Base-by-base conservation (phyloP, 2,888 invertebrate genomes). In the Dicranocentrus wangi region DNA sequence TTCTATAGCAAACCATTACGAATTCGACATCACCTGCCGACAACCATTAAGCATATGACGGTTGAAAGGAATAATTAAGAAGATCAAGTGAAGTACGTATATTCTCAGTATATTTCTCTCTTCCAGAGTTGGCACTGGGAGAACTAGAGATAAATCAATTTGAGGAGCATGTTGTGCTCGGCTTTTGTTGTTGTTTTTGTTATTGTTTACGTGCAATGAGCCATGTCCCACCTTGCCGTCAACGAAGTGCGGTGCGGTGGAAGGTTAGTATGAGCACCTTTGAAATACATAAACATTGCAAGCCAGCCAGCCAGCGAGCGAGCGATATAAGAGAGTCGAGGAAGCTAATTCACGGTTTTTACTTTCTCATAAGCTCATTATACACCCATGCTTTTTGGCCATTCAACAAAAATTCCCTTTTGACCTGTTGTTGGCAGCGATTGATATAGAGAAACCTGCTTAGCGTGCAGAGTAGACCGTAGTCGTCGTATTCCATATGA, bases 361-460 rank as follows among this genome's bases (percentile, higher is more conserved):
- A 39, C 13, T 39, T 47, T 47, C 5, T 25, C 7, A 53, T 53
- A 42, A 42, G 13, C 13, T 19, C 8, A 17, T 53, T 21, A 17
- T 19, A 17, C 53, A n/a, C 32, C 10, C 32, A 3, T 32, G 32
- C 1, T 66, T 65, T 58, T 47, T 27, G 66, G 42, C 66, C 58
- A 55, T 42, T 42, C 58, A 32, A 42, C 19, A 58, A n/a, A 55
- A 32, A 60, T 39, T 21, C 19, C n/a, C 13, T 23, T 42, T 21
- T 63, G 61, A 39, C 25, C 1, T 47, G 61, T 68, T 47, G 61
- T 68, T 76, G 76, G 69, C 76, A 76, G 51, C 21, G 76, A 47
- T 76, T 76, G 76, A 68, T 47, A 76, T 32, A 68, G 51, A 61
- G 55, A 53, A 53, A 53, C 21, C n/a, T 27, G 42, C 13, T 65